A percentile compares a stretch with the other conserved stretches of the same genome.
Evolutionary conservation across 2,113 vertebrate species (phyloP).

Genomic region (Macquaria australasica): DNA sequence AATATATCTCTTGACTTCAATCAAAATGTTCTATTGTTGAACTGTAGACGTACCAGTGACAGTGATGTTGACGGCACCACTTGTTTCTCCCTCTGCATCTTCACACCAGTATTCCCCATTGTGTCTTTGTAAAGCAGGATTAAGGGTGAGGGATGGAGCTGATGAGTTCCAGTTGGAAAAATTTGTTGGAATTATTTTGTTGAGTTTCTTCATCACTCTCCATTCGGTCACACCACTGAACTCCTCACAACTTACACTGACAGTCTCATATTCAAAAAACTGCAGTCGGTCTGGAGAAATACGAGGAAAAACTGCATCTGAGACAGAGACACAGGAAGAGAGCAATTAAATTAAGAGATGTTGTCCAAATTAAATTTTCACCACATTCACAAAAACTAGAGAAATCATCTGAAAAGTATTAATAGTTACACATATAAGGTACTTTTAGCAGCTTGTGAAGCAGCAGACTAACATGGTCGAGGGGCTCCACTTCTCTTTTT

Average conservation of each 20-base stretch:
- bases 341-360: not conserved
- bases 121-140: accelerated
- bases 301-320: constrained; percentile 8
- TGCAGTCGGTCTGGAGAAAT: constrained; percentile 21
- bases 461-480: no score
- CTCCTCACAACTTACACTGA: not conserved
- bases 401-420: no score
- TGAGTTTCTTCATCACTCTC: not conserved
- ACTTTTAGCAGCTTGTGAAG: not conserved
- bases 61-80: not conserved
- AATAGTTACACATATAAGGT: no score
- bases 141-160: not conserved
- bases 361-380: no score
- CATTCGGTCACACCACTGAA: accelerated
- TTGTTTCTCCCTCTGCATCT: not conserved
- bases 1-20: not conserved
- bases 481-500: no score
- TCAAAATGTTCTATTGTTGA: no score
- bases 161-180: accelerated
- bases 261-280: not conserved
- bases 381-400: no score
- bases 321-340: not conserved
- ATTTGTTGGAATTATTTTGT: accelerated
- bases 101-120: constrained; percentile 58
- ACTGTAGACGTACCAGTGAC: constrained; percentile 21